Base-by-base conservation (phyloP, 2,797 vertebrate species). In the Arctocebus calabarensis region DNA sequence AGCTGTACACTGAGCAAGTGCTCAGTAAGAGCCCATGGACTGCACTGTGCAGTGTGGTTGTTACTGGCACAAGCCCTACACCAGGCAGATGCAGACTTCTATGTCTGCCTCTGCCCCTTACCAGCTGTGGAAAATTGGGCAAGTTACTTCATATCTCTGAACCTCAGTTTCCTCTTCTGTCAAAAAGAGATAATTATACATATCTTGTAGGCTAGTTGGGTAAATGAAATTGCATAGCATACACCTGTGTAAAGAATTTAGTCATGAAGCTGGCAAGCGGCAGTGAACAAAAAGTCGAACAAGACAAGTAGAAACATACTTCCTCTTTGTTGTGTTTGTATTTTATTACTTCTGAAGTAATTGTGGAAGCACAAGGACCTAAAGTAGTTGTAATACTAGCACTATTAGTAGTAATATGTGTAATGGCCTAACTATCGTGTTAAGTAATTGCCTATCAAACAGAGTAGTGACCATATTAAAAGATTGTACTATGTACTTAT, bases 101-200 rank as follows among this genome's bases (percentile, higher is more conserved):
- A 27, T 75, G 93, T 83, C 71, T 0, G 2, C 23, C 19, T 66
- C 71, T 71, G 52, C 8, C 40, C 20, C 32, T 93, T 57, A 23
- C 23, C 88, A 12, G 19, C 81, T 48, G 17, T 95, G 93, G 71
- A 73, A 93, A 83, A 22, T 64, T 64, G 43, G 59, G 14, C 84
- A 88, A 88, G 43, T 90, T 94, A 68, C n/a, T 82, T 92, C 78
- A 83, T 40, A 59, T 43, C 52, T 88, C 37, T 85, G 62, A 96
- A 85, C 27, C 32, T 90, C 43, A 55, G 83, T 92, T 85, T 92
- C 45, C 62, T 78, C 57, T 43, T 85, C 77, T 81, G 48, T 90
- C 85, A 95, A 59, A 73, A 90, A 89, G 78, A 93, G 37, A 86
- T 77, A 37, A 82, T 88, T 83, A 82, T 2, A 85, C 48, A 90